Percentiles rank a stretch among this genome's conserved stretches.
These are phyloP conservation scores for Solenodon paradoxus DNA, from an alignment of 2,113 vertebrate species.

Conservation along the genomic window DNA sequence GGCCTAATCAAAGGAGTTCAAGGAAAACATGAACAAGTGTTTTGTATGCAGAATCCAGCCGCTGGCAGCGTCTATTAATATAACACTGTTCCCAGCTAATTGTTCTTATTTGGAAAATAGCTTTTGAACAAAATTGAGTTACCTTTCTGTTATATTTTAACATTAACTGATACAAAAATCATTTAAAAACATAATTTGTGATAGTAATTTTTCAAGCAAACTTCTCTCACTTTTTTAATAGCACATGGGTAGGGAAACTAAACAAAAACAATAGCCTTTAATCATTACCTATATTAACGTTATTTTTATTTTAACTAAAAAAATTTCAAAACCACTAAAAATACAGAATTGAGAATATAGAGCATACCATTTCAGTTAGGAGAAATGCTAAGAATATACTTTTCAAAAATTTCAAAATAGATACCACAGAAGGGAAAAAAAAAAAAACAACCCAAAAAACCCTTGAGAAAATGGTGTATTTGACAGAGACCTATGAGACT, in stretches of 20 bases:
- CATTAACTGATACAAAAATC: conserved; percentile 12
- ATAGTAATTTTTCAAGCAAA: conserved; percentile 12
- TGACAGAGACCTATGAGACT: not conserved
- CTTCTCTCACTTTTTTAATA: not conserved
- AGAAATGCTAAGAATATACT: conserved; percentile 17
- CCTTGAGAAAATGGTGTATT: not conserved
- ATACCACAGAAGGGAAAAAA: not conserved
- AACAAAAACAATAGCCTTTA: not conserved
- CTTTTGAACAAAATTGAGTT: conserved; percentile 76
- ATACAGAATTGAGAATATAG: not conserved
- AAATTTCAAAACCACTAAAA: not conserved
- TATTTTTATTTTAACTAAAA: conserved; percentile 40
- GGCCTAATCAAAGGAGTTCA: conserved; percentile 73
- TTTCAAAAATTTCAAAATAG: conserved; percentile 23
- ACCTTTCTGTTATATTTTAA: conserved; percentile 68
- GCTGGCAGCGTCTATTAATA: conserved; percentile 66
- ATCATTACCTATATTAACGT: not conserved
- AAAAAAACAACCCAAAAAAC: not conserved
- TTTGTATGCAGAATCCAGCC: conserved; percentile 71
- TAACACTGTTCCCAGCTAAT: conserved; percentile 73
- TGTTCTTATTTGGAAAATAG: conserved; percentile 69
- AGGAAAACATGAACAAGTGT: conserved; percentile 77
- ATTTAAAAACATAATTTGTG: conserved; percentile 23
- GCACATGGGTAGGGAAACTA: not conserved
- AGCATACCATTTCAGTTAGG: not conserved